Base-by-base conservation (phyloP, 2,888 invertebrate species). In the Cryptus armator region DNA sequence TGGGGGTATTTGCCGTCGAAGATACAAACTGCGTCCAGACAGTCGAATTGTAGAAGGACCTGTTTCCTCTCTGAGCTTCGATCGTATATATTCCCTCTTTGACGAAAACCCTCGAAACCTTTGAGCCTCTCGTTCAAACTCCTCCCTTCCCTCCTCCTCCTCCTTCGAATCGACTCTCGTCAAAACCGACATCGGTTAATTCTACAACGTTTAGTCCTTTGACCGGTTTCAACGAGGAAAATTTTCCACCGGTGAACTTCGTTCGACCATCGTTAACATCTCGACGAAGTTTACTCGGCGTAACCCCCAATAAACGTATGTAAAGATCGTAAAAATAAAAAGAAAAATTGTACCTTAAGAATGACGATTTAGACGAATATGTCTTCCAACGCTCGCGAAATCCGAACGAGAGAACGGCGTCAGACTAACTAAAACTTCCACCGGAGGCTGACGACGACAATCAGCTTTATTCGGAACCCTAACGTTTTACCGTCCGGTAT, bases 251-350 rank as follows among this genome's bases (percentile, higher is more conserved):
- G 75, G 64, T 46, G 46, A 66, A 71, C 70, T 81, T 81, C 64
- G 32, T 76, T 70, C 75, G 81, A 71, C 70, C 70, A 81, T 71
- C 64, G 64, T 51, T 46, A 70, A 71, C 32, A 70, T 81, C 46
- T 76, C 76, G 81, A 76, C 75, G 48, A 76, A 81, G 32, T 81
- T 81, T 53, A 32, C 64, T 56, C 14, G 16, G 5, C 24, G 16
- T 46, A 48, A 48, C 14, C 3, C 43, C 5, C 5, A 59, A 46
- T 37, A 43, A 10, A 32, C n/a, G 59, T 56, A n/a, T 62, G 59
- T 14, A 32, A 32, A 62, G 32, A 62, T 32, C 59, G 59, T 29
- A 1, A 62, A 29, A 12, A 14, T 12, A 62, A 29, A 56, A 56
- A 53, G 7, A 7, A 14, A 16, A 51, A 19, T 9, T 3, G 9